Evolutionary conservation across 2,797 vertebrate species (phyloP), one percentile per base, ranked within the genome.

Genomic region (Pitangus sulphuratus): DNA sequence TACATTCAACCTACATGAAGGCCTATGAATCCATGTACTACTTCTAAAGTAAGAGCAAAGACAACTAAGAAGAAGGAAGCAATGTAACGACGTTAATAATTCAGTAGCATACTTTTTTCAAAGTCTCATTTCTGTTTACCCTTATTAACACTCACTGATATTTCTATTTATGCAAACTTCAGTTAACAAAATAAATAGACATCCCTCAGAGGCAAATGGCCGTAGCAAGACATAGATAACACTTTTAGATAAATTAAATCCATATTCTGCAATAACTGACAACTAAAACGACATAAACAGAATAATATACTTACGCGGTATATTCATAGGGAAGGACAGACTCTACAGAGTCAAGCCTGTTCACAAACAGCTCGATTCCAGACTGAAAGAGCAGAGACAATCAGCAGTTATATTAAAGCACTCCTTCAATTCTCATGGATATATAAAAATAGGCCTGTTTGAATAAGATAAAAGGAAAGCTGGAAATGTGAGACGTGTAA

Each of bases 241-340:
- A 56, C 8, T 56, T 50, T 8, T 14, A 71, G 19, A 13, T 15
- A 66, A 84, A 47, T 71, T 17, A 60, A 56, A 96, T 22, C 42
- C 2, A 70, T 39, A 57, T 79, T 91, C 89, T 76, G 39, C 50
- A 48, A 93, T 11, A 91, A 51, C n/a, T 8, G 50, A 40, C 44
- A 78, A 85, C n/a, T 68, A 11, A 70, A 84, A 66, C n/a, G 5
- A 85, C 15, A 54, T 33, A 82, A 89, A 80, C 57, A 77, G 28
- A 7, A 12, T 4, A 61, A 93, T 22, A 88, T 97, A 98, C 99
- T 99, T 96, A 99, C 99, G 98, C 99, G 18, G 99, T 99, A 77
- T 99, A 99, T 97, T 99, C 99, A 4, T 99, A 99, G 25, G 99
- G 99, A 89, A 99, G 98, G 72, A 99, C 99, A 31, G 99, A 99